phyloP scores from a whole-genome alignment of 2,113 vertebrate genomes.

The Zosterops japonicus region DNA sequence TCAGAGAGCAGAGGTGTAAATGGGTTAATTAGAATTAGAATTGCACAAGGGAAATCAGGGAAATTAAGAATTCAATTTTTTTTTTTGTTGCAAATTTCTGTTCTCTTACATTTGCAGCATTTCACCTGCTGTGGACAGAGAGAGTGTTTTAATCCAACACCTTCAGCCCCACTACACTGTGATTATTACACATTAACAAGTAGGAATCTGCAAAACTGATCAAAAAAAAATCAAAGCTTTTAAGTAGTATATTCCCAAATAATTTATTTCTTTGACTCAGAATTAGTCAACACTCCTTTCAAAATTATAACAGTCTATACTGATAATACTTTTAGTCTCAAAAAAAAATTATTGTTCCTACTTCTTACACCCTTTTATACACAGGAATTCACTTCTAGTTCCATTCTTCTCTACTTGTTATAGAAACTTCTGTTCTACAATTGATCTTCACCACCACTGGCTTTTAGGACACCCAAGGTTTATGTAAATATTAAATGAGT shows the following conservation, averaged over 20 bases:
- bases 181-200: background rate
- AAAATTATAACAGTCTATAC: background rate
- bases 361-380: background rate
- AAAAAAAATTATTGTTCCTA: background rate
- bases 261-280: background rate
- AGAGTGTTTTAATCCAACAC: background rate
- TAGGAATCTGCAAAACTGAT: background rate
- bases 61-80: fast-evolving
- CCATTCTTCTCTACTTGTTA: background rate
- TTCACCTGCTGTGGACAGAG: background rate
- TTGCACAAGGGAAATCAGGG: background rate
- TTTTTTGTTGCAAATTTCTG: background rate
- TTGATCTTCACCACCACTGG: background rate
- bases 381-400: background rate
- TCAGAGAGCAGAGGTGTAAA: background rate
- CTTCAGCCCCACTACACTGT: background rate
- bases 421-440: background rate
- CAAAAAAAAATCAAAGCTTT: background rate
- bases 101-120: background rate
- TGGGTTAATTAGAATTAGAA: background rate
- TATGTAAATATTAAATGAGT: background rate
- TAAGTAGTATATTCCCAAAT: background rate
- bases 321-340: background rate
- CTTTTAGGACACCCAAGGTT: background rate
- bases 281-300: too few relatives aligned